Percentiles rank a stretch among this genome's conserved stretches.
Evolutionary conservation across 2,888 invertebrate species (phyloP).

Genomic region (Podabrus alpinus): DNA sequence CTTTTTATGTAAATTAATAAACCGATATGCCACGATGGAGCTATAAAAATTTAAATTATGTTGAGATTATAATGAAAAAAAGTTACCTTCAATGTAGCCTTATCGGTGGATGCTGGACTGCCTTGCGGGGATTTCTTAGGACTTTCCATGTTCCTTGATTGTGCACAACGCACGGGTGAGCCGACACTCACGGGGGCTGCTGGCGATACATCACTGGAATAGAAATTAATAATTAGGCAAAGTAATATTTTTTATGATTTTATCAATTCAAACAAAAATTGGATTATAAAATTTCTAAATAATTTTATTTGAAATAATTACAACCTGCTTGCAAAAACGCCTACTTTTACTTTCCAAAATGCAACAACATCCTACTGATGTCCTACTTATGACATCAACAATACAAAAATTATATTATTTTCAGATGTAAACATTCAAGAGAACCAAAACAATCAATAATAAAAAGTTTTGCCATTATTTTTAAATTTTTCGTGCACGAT

Average conservation of each 20-base stretch:
- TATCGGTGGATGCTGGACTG: conserved; percentile 61
- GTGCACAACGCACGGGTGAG: conserved; percentile 58
- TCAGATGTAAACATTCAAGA: background rate
- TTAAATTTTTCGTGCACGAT: background rate
- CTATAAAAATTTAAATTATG: background rate
- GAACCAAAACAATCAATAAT: background rate
- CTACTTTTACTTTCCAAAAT: conserved; percentile 2
- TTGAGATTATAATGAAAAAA: background rate
- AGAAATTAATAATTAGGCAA: conserved; percentile 38
- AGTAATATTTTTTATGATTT: background rate
- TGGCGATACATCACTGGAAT: conserved; percentile 63
- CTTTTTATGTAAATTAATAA: background rate
- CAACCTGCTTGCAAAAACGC: background rate
- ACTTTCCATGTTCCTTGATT: conserved; percentile 60
- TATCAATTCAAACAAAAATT: background rate
- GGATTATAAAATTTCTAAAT: background rate
- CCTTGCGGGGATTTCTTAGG: conserved; percentile 63
- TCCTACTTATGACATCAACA: background rate
- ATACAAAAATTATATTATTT: background rate
- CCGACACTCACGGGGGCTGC: conserved; percentile 68
- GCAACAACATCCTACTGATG: conserved; percentile 2
- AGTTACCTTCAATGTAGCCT: conserved; percentile 51
- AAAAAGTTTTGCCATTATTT: background rate
- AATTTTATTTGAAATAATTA: background rate
- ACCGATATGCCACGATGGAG: background rate